A percentile compares a stretch with the other conserved stretches of the same genome.
Conservation (phyloP, 1,140 invertebrate species). For the Dreissena rostriformis region DNA sequence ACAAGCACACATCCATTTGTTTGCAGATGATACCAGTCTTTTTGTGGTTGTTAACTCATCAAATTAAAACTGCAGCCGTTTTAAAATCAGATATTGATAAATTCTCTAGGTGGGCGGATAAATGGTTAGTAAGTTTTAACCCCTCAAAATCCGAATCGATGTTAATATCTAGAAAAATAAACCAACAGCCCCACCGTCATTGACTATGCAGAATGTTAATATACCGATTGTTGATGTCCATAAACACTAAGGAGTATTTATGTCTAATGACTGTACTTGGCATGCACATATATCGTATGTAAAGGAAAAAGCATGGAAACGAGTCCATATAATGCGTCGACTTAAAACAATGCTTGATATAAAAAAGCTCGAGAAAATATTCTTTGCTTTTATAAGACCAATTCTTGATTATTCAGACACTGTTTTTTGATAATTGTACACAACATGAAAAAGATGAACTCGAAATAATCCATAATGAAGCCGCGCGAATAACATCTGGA, state of each 20-base stretch:
- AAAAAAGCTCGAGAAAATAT: slow-evolving; percentile 36
- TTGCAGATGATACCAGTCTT: too few relatives aligned
- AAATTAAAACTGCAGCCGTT: too few relatives aligned
- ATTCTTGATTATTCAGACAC: slow-evolving; percentile 10
- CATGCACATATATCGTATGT: slow-evolving; percentile 8
- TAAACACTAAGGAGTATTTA: slow-evolving; percentile 18
- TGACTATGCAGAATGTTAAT: slow-evolving; percentile 12
- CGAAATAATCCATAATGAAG: slow-evolving; percentile 29
- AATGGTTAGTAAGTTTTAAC: too few relatives aligned
- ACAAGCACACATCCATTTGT: too few relatives aligned
- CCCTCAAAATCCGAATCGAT: too few relatives aligned
- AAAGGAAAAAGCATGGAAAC: slow-evolving; percentile 10
- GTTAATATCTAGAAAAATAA: too few relatives aligned
- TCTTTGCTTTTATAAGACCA: slow-evolving; percentile 29
- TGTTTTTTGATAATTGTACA: slow-evolving; percentile 15
- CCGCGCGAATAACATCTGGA: slow-evolving; percentile 25
- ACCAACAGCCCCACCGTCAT: background rate
- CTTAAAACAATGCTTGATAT: slow-evolving; percentile 27
- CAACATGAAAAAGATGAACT: background rate
- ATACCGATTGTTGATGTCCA: background rate
- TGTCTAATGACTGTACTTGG: slow-evolving; percentile 24
- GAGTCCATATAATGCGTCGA: slow-evolving; percentile 15
- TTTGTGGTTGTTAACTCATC: too few relatives aligned
- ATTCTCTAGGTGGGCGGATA: too few relatives aligned
- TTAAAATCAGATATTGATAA: too few relatives aligned